A percentile compares a stretch with the other conserved stretches of the same genome.
These are phyloP conservation scores for Nymphalis polychloros DNA, from an alignment of 2,888 invertebrate genomes.

Conservation along the genomic window DNA sequence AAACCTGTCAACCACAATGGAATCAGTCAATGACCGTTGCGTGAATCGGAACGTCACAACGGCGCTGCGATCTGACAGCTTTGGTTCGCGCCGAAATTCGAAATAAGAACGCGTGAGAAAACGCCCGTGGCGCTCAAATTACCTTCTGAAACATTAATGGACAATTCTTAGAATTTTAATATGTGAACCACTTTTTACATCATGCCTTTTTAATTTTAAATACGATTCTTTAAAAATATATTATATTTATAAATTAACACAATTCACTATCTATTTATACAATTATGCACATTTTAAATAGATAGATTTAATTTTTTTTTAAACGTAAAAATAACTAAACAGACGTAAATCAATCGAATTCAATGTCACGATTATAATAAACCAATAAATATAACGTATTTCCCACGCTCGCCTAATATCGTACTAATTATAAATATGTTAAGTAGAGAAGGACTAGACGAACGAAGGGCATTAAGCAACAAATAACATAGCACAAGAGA, in stretches of 20 bases:
- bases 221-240: neutral
- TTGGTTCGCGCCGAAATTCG: slow-evolving; percentile 69
- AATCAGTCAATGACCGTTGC: slow-evolving; percentile 38
- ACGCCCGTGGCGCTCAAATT: slow-evolving; percentile 64
- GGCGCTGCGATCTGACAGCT: slow-evolving; percentile 50
- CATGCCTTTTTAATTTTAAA: neutral
- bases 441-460: slow-evolving; percentile 26
- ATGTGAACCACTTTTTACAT: slow-evolving; percentile 7
- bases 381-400: slow-evolving; percentile 21
- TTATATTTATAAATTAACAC: too few relatives aligned
- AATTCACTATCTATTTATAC: too few relatives aligned
- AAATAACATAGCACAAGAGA: slow-evolving; percentile 1
- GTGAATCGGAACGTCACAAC: slow-evolving; percentile 35
- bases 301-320: too few relatives aligned
- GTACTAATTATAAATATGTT: slow-evolving; percentile 17
- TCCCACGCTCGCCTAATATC: slow-evolving; percentile 28
- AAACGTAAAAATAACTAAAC: neutral
- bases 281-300: too few relatives aligned
- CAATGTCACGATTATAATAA: slow-evolving; percentile 4
- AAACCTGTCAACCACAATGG: slow-evolving; percentile 12
- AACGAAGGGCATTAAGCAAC: slow-evolving; percentile 26
- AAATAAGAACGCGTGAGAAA: slow-evolving; percentile 71
- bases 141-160: slow-evolving; percentile 67
- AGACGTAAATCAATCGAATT: slow-evolving; percentile 3
- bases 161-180: slow-evolving; percentile 40